Evolutionary conservation across 2,113 vertebrate species (phyloP), one percentile per base, ranked within the genome.

Genomic region (Passerina amoena): DNA sequence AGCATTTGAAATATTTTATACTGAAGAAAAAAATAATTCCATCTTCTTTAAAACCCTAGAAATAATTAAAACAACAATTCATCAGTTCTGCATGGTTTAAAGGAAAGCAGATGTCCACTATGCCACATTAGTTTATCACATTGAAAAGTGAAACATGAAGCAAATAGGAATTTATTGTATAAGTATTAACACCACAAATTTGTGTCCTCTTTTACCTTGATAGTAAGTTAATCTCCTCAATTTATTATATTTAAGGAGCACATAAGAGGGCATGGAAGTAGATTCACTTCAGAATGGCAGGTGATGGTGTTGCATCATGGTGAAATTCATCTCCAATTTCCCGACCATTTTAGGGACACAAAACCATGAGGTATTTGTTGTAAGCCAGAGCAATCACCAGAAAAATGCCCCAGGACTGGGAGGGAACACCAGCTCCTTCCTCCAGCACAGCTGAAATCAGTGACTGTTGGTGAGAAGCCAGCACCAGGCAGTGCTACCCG

Each of bases 221-320:
- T 33, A 21, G 5, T 21, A 44, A 69, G 1, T 38, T 63, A 42
- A 56, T 48, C 40, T 69, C 14, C 61, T 63, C 40, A 56, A 9
- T 0, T 27, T 35, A 35, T 17, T 37, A 16, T 6, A 35, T 27
- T 27, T 70, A 48, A 63, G 10, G 35, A 83, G 27, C 21, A 56
- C 19, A 23, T 9, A 35, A 50, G 24, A 63, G 17, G 23, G 42
- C 47, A 27, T 17, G 19, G 11, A 51, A 69, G 6, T 0, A 27
- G 31, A 73, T 15, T 48, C 23, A 48, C 11, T 44, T 47, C 22
- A 65, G 24, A 48, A 66, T 20, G 65, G 33, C 38, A 86, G 33
- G 14, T 0, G 1, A 63, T 37, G 19, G 6, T 23, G 5, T 6
- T 71, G 30, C n/a, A 56, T n/a, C 30, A 6, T 7, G 4, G 8